Percentiles rank a stretch among this genome's conserved stretches.
Conservation (phyloP, 1,140 invertebrate species). For the Calliopsis andreniformis region DNA sequence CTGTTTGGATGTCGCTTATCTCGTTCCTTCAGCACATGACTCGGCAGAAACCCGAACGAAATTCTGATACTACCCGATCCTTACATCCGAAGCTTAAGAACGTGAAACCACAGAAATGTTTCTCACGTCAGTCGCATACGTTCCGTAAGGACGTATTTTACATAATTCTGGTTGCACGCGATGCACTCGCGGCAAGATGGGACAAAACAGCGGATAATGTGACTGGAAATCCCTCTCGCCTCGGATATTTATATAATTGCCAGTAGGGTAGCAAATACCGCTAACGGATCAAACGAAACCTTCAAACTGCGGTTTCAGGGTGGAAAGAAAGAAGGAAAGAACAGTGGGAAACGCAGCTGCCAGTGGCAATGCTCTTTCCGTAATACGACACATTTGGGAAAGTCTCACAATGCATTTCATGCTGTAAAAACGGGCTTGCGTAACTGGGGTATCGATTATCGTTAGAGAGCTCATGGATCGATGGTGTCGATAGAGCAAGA, state of each 20-base stretch:
- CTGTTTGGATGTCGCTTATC: background rate
- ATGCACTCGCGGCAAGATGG: background rate
- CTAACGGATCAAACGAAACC: background rate
- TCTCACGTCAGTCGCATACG: background rate
- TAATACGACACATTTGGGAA: constrained; percentile 45
- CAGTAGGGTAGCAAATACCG: no score
- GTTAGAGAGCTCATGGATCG: constrained; percentile 46
- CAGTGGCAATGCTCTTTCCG: constrained; percentile 28
- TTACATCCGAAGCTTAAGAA: background rate
- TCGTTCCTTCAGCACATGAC: background rate
- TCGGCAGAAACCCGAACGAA: background rate
- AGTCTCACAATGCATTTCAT: constrained; percentile 48
- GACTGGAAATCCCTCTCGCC: background rate
- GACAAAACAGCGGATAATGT: background rate
- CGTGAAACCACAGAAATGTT: background rate
- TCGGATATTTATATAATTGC: constrained; percentile 10
- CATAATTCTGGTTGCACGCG: background rate
- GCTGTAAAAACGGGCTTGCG: constrained; percentile 49
- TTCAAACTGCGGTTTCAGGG: background rate
- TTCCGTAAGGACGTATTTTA: background rate
- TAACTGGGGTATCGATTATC: constrained; percentile 57
- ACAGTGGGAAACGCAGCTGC: background rate
- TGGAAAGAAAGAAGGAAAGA: no score
- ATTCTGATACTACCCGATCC: background rate
- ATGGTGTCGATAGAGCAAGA: background rate